Conservation (phyloP, 2,113 vertebrate species). For the Mesoclemmys tuberculata region DNA sequence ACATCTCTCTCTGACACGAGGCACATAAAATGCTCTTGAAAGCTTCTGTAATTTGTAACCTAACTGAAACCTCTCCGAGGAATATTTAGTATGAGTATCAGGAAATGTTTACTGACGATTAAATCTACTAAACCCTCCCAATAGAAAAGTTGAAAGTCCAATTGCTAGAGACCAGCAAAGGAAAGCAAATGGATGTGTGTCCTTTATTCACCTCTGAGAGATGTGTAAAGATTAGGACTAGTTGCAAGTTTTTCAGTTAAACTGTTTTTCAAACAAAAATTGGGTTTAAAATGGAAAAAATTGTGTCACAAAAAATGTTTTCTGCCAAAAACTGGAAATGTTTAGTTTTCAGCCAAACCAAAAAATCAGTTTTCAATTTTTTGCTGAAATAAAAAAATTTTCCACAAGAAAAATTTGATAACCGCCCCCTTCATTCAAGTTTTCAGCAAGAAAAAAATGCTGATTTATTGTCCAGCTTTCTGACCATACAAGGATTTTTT, state of each 20-base stretch:
- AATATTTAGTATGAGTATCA: background rate
- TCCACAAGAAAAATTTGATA: no score
- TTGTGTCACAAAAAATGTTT: background rate
- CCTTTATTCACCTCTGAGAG: background rate
- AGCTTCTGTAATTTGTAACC: background rate
- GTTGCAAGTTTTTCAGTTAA: background rate
- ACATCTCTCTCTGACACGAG: background rate
- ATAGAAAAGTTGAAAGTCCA: background rate
- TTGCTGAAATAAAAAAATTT: no score
- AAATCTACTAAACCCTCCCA: background rate
- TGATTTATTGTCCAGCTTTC: background rate
- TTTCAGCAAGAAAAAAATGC: background rate
- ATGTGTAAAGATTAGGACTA: fast-evolving
- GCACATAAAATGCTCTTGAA: background rate
- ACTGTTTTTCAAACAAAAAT: background rate
- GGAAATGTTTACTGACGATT: background rate
- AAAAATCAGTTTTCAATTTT: background rate
- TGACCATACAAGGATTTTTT: background rate
- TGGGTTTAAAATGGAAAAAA: background rate
- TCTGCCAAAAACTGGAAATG: background rate
- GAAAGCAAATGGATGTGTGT: background rate
- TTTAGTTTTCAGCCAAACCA: background rate
- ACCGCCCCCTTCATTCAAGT: no score
- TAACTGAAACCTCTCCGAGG: background rate
- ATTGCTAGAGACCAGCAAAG: background rate